phyloP scores from a whole-genome alignment of 2,797 vertebrate species.

The Crocidura indochinensis region DNA sequence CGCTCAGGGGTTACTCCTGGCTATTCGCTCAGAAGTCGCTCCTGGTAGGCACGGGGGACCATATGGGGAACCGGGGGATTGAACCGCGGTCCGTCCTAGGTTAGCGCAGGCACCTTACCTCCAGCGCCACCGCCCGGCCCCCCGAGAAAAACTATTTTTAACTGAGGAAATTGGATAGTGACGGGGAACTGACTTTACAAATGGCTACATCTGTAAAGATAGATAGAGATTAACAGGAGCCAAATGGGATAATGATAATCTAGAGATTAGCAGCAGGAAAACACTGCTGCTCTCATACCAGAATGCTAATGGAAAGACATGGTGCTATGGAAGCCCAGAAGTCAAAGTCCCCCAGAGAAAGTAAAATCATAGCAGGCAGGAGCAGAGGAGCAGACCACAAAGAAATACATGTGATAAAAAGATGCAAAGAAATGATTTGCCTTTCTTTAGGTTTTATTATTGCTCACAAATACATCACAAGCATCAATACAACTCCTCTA shows the following conservation, averaged over 20 bases:
- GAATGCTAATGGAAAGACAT: neutral
- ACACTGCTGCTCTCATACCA: neutral
- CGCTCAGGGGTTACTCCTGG: too few species aligned
- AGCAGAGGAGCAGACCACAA: neutral
- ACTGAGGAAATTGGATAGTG: conserved; percentile 30
- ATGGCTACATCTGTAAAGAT: neutral
- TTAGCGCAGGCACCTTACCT: too few species aligned
- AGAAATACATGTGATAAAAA: neutral
- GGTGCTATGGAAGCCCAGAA: neutral
- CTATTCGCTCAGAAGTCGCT: too few species aligned
- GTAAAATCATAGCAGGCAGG: neutral
- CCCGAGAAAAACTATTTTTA: conserved; percentile 45
- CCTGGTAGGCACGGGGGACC: too few species aligned
- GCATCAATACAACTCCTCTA: conserved; percentile 5
- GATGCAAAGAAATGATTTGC: neutral
- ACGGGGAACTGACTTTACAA: neutral
- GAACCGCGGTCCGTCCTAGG: too few species aligned
- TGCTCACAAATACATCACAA: neutral
- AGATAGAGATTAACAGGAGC: conserved; percentile 39
- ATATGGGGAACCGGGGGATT: too few species aligned
- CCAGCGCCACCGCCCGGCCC: too few species aligned
- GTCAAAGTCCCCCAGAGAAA: neutral
- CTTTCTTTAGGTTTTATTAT: neutral
- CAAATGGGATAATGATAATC: neutral
- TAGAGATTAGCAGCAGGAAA: conserved; percentile 31